A percentile compares a stretch with the other conserved stretches of the same genome.
Conservation (phyloP, 2,797 vertebrate genomes). For the Agapornis canus region DNA sequence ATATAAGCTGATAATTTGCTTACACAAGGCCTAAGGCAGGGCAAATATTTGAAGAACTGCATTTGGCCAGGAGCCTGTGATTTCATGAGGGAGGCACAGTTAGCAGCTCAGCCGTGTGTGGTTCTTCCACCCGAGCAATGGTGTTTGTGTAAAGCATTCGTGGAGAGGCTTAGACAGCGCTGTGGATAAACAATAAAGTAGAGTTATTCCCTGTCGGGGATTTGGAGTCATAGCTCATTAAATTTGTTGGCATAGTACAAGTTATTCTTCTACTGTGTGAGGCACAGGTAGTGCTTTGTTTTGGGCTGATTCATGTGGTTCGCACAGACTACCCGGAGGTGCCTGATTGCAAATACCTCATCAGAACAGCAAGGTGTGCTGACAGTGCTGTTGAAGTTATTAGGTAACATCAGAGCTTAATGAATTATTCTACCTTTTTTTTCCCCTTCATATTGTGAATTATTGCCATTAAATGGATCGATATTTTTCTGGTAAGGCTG, state of each 20-base stretch:
- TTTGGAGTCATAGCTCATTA: conserved; percentile 58
- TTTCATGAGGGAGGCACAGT: neutral
- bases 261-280: neutral
- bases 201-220: conserved; percentile 14
- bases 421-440: neutral
- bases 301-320: neutral
- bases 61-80: neutral
- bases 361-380: neutral
- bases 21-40: neutral
- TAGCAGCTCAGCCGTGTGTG: neutral
- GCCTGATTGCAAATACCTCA: neutral
- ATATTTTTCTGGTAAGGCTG: neutral
- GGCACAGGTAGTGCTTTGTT: neutral
- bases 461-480: neutral
- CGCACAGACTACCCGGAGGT: neutral
- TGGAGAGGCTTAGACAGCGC: neutral
- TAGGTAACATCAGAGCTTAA: neutral
- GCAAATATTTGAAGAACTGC: conserved; percentile 22
- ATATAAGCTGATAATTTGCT: conserved; percentile 36
- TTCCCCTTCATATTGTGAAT: neutral
- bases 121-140: neutral
- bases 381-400: neutral
- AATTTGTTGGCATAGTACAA: conserved; percentile 8
- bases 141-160: neutral
- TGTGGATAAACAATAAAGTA: conserved; percentile 34